Conservation (phyloP, 2,113 vertebrate genomes). For the Cnemophilus loriae region DNA sequence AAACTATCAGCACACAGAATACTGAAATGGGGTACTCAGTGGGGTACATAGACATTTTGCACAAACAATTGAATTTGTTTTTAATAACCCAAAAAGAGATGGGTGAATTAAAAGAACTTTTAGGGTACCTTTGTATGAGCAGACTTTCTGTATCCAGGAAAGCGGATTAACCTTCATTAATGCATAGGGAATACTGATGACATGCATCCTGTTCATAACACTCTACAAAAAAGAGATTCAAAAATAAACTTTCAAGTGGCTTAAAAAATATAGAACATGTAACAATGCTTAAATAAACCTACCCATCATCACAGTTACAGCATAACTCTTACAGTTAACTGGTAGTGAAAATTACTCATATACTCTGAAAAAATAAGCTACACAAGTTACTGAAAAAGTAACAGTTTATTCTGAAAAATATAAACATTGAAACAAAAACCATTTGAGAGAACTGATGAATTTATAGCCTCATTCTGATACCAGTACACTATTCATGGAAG, state of each 20-base stretch:
- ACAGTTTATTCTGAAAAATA: not conserved
- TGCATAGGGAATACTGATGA: slow-evolving; percentile 93
- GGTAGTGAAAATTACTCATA: not conserved
- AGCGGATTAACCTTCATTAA: slow-evolving; percentile 98
- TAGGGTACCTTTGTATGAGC: slow-evolving; percentile 86
- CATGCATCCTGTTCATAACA: slow-evolving; percentile 93
- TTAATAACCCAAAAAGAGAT: not conserved
- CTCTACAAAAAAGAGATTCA: slow-evolving; percentile 71
- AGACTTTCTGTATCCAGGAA: slow-evolving; percentile 97
- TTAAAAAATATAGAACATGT: not conserved
- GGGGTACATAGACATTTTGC: not conserved
- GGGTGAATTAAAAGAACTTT: not conserved
- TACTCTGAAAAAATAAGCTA: not conserved
- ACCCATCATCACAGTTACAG: not conserved
- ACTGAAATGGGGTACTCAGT: not conserved
- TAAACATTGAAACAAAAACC: not conserved
- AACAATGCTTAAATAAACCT: not conserved
- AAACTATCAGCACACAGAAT: not conserved
- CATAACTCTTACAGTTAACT: not conserved
- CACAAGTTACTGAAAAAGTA: not conserved
- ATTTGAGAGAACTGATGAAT: not conserved
- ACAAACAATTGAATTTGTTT: not conserved
- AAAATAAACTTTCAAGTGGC: not conserved
- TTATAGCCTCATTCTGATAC: not conserved
- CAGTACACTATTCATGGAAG: not conserved